Conservation (phyloP, 1,140 invertebrate species). For the Kradibia gibbosae region DNA sequence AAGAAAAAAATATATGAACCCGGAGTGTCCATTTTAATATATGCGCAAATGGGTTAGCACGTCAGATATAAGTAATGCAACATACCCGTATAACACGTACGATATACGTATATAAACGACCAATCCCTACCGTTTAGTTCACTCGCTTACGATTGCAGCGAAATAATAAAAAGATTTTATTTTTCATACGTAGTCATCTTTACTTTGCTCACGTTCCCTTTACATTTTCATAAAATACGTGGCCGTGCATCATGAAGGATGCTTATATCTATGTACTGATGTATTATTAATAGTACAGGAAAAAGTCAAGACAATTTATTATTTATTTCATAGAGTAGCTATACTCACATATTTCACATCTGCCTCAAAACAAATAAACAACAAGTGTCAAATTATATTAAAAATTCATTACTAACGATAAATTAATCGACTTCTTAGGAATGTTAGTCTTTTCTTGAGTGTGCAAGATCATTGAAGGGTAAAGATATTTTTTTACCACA, state of each 20-base stretch:
- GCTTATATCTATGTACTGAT: slow-evolving; percentile 7
- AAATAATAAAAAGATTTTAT: slow-evolving; percentile 49
- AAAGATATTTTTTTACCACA: no score
- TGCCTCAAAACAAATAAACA: no score
- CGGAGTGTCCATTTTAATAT: slow-evolving; percentile 11
- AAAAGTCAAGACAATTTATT: slow-evolving; percentile 29
- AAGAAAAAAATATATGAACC: not conserved
- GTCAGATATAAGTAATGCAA: slow-evolving; percentile 30
- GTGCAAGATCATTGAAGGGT: no score
- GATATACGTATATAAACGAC: not conserved
- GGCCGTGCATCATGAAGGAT: not conserved
- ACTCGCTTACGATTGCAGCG: not conserved
- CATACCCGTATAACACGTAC: slow-evolving; percentile 22
- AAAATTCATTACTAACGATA: no score
- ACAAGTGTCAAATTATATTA: no score
- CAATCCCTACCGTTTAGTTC: not conserved
- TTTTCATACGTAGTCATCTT: slow-evolving; percentile 27
- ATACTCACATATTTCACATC: not conserved
- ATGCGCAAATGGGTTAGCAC: not conserved
- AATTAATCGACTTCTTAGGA: no score
- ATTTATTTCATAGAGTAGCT: not conserved
- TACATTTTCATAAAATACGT: slow-evolving; percentile 40
- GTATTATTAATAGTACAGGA: slow-evolving; percentile 28
- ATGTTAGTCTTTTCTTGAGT: no score
- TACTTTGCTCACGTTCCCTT: slow-evolving; percentile 21